These are phyloP conservation scores for Clistopyga incitator DNA, from an alignment of 2,888 invertebrate species.

Conservation along the genomic window DNA sequence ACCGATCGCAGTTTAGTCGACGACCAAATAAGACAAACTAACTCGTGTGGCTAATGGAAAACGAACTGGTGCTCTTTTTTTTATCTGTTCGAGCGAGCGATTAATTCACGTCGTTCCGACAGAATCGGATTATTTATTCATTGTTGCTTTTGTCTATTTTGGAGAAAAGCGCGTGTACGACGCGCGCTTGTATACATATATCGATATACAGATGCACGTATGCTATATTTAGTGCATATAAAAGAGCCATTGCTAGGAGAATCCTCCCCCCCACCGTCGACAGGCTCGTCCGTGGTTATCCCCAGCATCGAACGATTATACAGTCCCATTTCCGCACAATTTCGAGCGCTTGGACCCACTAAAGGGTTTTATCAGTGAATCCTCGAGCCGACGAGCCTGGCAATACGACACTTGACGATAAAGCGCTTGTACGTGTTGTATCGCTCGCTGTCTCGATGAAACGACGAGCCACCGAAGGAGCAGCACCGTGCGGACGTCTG, in stretches of 20 bases:
- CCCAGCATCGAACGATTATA: background rate
- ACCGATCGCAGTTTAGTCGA: no score
- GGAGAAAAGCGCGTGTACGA: background rate
- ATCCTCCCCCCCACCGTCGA: background rate
- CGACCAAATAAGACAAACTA: no score
- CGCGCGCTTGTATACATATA: background rate
- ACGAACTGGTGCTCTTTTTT: background rate
- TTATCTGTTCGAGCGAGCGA: background rate
- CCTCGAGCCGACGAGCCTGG: background rate
- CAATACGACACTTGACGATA: background rate
- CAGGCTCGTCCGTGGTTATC: background rate
- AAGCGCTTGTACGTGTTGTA: background rate
- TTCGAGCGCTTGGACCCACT: background rate
- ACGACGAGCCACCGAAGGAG: background rate
- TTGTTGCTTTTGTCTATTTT: background rate
- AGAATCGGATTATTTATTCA: background rate
- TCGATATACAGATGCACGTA: background rate
- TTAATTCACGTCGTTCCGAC: background rate
- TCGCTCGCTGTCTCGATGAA: background rate
- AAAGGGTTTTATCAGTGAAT: conserved; percentile 2
- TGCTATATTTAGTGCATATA: background rate
- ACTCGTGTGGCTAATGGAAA: no score
- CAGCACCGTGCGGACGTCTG: background rate
- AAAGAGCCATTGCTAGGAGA: background rate
- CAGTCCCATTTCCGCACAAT: conserved; percentile 6